Evolutionary conservation across 1,140 invertebrate genomes (phyloP).

Genomic region (Zaprionus lachaisei): DNA sequence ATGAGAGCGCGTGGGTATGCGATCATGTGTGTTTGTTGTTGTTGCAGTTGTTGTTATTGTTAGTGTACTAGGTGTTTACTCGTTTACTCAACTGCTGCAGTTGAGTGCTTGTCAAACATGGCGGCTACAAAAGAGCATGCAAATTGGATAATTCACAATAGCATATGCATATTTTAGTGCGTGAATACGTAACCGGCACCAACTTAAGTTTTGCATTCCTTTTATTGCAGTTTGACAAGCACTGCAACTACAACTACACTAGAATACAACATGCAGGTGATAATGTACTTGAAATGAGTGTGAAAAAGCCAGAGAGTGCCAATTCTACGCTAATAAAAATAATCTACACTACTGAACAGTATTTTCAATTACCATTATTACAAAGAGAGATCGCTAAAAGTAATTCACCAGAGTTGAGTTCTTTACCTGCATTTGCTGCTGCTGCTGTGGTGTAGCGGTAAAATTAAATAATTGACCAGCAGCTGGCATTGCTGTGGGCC

Average conservation of each 20-base stretch:
- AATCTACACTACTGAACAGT: not conserved
- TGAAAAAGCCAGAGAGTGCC: not conserved
- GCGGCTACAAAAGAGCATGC: constrained; percentile 3
- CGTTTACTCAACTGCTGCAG: not conserved
- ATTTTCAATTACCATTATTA: not conserved
- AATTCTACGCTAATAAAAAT: not conserved
- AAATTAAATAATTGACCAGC: constrained; percentile 55
- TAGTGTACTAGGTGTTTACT: not conserved
- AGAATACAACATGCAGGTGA: not conserved
- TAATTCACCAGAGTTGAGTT: constrained; percentile 12
- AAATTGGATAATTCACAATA: not conserved
- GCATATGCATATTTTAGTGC: not conserved
- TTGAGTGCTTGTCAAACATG: constrained; percentile 3
- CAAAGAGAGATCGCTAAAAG: not conserved
- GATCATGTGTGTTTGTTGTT: not conserved
- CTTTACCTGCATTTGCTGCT: constrained; percentile 67
- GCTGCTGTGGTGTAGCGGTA: constrained; percentile 27
- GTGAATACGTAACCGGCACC: not conserved
- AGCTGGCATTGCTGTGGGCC: constrained; percentile 12
- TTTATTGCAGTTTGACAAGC: constrained; percentile 2
- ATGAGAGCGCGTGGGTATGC: not conserved
- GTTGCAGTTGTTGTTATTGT: not conserved
- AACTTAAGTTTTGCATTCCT: not conserved
- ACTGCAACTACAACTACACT: constrained; percentile 2
- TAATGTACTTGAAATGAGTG: not conserved